These are phyloP conservation scores for Lasiurus cinereus DNA, from an alignment of 2,113 vertebrate species.

Conservation along the genomic window DNA sequence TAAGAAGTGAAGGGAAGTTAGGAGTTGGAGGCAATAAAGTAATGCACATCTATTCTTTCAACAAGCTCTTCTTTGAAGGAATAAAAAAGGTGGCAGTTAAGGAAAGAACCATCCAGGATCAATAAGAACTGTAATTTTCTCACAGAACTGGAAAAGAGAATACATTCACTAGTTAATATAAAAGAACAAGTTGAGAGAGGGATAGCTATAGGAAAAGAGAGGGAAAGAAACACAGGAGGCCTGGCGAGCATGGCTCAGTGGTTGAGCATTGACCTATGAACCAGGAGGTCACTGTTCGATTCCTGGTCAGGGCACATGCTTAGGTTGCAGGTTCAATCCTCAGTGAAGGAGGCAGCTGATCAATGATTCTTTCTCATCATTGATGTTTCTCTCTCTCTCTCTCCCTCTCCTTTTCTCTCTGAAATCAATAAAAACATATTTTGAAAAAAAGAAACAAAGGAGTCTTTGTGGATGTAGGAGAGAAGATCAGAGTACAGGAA, in stretches of 20 bases:
- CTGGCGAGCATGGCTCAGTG: too few relatives aligned
- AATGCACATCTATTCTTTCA: background rate
- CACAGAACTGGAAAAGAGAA: background rate
- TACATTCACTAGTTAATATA: background rate
- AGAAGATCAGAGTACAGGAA: background rate
- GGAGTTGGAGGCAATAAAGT: background rate
- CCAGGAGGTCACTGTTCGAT: too few relatives aligned
- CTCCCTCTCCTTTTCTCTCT: too few relatives aligned
- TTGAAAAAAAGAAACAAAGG: background rate
- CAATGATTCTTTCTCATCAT: too few relatives aligned
- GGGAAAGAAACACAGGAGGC: background rate
- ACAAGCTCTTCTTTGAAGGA: background rate
- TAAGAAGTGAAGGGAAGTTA: background rate
- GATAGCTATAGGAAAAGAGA: background rate
- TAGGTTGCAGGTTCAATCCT: too few relatives aligned
- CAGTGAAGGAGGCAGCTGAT: too few relatives aligned
- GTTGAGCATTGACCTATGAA: too few relatives aligned
- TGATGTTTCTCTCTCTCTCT: too few relatives aligned
- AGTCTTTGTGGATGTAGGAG: background rate
- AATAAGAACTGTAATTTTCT: background rate
- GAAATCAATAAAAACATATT: too few relatives aligned
- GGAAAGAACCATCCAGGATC: background rate
- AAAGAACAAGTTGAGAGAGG: background rate
- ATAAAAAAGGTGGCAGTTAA: background rate
- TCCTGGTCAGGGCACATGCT: too few relatives aligned